Conservation (phyloP, 1,140 invertebrate genomes). For the Neodiprion pinetum region DNA sequence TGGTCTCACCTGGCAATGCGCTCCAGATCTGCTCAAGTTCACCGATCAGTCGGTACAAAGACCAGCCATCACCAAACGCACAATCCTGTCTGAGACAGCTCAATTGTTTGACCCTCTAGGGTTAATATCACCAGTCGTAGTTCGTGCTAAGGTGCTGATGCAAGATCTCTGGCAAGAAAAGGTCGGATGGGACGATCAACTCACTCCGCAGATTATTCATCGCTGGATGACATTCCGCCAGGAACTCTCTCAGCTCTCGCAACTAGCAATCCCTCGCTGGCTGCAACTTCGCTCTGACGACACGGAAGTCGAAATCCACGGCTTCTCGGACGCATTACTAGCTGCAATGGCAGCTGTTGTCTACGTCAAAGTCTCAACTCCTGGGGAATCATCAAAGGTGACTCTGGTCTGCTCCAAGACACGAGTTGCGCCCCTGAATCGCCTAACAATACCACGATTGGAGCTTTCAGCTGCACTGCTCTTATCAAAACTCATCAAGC, state of each 20-base stretch:
- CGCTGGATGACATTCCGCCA: conserved; percentile 29
- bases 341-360: conserved; percentile 16
- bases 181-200: conserved; percentile 36
- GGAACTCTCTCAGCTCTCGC: conserved; percentile 12
- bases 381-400: not conserved
- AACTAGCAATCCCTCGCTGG: conserved; percentile 25
- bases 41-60: not conserved
- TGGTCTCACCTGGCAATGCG: conserved; percentile 26
- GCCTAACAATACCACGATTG: conserved; percentile 16
- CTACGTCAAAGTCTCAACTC: conserved; percentile 10
- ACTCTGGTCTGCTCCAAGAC: conserved; percentile 13
- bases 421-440: conserved; percentile 7
- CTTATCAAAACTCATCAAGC: not conserved
- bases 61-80: conserved; percentile 16
- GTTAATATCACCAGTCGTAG: conserved; percentile 33
- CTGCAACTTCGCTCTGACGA: not conserved
- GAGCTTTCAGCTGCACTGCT: not conserved
- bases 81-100: conserved; percentile 25
- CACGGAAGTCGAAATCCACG: conserved; percentile 10
- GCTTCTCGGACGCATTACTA: conserved; percentile 20
- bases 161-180: conserved; percentile 34
- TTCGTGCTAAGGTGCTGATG: conserved; percentile 41
- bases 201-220: conserved; percentile 2
- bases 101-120: conserved; percentile 27
- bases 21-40: conserved; percentile 11